phyloP scores from a whole-genome alignment of 1,140 invertebrate species.

The Bactericera cockerelli region DNA sequence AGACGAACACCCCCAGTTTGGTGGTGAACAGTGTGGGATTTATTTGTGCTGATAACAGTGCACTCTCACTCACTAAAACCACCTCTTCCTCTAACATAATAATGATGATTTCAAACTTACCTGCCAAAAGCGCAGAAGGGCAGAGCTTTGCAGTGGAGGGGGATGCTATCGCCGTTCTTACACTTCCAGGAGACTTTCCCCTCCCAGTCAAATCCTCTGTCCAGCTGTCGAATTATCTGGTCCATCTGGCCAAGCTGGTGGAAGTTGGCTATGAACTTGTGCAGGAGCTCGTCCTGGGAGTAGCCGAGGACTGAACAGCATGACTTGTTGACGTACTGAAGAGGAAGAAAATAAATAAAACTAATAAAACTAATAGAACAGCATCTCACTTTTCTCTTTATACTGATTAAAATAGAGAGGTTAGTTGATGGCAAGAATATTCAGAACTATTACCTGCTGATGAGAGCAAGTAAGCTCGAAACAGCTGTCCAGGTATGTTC shows the following conservation, averaged over 20 bases:
- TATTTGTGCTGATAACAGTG: no score
- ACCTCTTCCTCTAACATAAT: no score
- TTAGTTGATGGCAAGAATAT: no score
- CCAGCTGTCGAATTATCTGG: slow-evolving; percentile 45
- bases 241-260: slow-evolving; percentile 29
- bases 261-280: slow-evolving; percentile 43
- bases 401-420: no score
- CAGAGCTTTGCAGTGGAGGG: slow-evolving; percentile 54
- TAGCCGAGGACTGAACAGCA: slow-evolving; percentile 61
- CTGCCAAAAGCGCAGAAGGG: slow-evolving; percentile 46
- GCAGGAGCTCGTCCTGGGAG: slow-evolving; percentile 54
- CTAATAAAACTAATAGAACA: no score
- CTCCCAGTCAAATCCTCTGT: slow-evolving; percentile 69
- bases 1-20: no score
- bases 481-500: no score
- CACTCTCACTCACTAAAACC: no score
- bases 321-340: slow-evolving; percentile 63
- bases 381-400: no score
- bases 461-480: no score
- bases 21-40: no score
- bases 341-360: slow-evolving; percentile 19
- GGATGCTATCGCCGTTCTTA: slow-evolving; percentile 64
- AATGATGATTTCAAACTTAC: slow-evolving; percentile 29
- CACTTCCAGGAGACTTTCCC: slow-evolving; percentile 64
- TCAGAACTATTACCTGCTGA: no score